These are phyloP conservation scores for Falco rusticolus DNA, from an alignment of 2,797 vertebrate genomes.

Conservation along the genomic window DNA sequence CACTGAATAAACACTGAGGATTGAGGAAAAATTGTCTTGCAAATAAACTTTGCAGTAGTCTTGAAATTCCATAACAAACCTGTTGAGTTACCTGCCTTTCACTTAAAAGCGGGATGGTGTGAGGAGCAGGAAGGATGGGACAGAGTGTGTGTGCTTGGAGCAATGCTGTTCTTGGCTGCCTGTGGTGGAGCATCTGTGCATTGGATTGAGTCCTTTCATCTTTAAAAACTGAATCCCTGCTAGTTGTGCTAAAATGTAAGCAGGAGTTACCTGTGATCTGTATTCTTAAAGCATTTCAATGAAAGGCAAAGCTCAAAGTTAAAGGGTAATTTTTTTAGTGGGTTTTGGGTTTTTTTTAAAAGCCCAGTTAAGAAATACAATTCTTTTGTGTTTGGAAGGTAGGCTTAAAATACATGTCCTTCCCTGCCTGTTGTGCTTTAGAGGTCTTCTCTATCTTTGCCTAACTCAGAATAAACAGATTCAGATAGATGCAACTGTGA, in stretches of 20 bases:
- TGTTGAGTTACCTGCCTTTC: neutral
- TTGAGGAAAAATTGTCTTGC: neutral
- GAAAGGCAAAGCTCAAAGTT: neutral
- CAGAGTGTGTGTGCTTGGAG: neutral
- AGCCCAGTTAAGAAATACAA: neutral
- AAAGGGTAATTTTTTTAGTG: neutral
- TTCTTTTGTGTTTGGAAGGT: neutral
- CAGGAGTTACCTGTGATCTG: neutral
- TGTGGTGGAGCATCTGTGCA: neutral
- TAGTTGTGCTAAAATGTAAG: neutral
- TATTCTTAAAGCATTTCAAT: neutral
- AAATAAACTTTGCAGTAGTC: neutral
- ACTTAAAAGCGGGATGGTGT: neutral
- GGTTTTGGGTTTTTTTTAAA: neutral
- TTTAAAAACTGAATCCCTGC: neutral
- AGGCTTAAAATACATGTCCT: neutral
- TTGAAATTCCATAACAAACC: neutral
- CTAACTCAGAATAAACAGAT: neutral
- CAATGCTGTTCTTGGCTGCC: neutral
- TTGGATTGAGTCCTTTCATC: neutral
- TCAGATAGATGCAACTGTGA: neutral
- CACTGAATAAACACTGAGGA: neutral
- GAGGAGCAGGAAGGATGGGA: neutral
- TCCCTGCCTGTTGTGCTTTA: neutral
- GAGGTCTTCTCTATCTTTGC: neutral